These are phyloP conservation scores for Enteromius afrohamiltoni DNA, from an alignment of 2,797 vertebrate genomes.

Conservation along the genomic window DNA sequence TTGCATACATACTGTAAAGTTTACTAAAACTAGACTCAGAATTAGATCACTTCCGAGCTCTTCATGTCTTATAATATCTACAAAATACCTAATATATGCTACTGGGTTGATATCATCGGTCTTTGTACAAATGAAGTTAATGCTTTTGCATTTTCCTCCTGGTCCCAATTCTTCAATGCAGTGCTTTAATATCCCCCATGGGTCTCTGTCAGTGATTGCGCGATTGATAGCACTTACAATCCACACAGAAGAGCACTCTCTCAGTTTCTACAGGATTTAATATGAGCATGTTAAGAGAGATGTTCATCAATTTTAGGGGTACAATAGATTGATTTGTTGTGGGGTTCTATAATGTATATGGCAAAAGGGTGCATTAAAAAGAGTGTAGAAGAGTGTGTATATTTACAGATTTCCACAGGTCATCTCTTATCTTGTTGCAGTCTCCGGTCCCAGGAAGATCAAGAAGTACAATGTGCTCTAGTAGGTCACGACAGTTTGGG, in stretches of 20 bases:
- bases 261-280: constrained; percentile 22
- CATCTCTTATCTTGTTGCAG: constrained; percentile 65
- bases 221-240: constrained; percentile 22
- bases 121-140: constrained; percentile 45
- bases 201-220: constrained; percentile 8
- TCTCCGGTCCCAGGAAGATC: constrained; percentile 73
- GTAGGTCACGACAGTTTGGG: constrained; percentile 53
- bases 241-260: constrained; percentile 34
- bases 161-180: constrained; percentile 39
- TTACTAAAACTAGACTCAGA: neutral
- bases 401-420: constrained; percentile 69
- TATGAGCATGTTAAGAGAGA: neutral
- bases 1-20: neutral
- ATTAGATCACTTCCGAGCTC: neutral
- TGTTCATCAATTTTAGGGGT: neutral
- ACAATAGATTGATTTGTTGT: neutral
- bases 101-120: constrained; percentile 23
- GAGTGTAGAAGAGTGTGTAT: neutral
- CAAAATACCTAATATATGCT: neutral
- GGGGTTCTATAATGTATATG: neutral
- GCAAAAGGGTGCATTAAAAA: neutral
- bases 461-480: constrained; percentile 66
- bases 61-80: neutral
- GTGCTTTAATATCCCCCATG: constrained; percentile 25
- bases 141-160: constrained; percentile 40